These are phyloP conservation scores for Phalacrocorax carbo DNA, from an alignment of 2,113 vertebrate species.

Conservation along the genomic window DNA sequence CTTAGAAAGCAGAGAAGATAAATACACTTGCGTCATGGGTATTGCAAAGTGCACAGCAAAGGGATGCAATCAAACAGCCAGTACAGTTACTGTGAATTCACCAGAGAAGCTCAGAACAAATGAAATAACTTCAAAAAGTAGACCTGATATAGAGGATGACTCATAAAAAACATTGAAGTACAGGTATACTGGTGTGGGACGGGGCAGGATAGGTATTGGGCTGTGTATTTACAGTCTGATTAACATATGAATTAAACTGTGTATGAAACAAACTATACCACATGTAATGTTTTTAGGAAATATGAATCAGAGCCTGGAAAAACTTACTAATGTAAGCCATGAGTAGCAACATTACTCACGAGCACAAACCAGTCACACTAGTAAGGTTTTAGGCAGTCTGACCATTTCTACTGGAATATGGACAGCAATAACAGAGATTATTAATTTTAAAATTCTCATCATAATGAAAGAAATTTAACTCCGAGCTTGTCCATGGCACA, in stretches of 20 bases:
- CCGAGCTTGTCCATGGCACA: neutral
- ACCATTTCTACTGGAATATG: neutral
- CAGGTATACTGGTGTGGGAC: neutral
- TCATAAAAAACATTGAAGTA: neutral
- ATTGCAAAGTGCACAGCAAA: neutral
- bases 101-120: neutral
- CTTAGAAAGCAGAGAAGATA: neutral
- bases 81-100: neutral
- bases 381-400: neutral
- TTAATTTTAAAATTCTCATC: neutral
- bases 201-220: neutral
- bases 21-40: neutral
- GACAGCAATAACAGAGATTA: neutral
- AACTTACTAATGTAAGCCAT: neutral
- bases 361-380: neutral
- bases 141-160: neutral
- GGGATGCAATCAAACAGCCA: neutral
- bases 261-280: neutral
- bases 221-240: neutral
- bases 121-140: neutral
- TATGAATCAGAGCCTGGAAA: neutral
- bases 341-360: neutral
- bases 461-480: neutral
- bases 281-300: neutral
- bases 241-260: neutral